Conservation (phyloP, 1,140 invertebrate genomes). For the Drosophila sucinea region DNA sequence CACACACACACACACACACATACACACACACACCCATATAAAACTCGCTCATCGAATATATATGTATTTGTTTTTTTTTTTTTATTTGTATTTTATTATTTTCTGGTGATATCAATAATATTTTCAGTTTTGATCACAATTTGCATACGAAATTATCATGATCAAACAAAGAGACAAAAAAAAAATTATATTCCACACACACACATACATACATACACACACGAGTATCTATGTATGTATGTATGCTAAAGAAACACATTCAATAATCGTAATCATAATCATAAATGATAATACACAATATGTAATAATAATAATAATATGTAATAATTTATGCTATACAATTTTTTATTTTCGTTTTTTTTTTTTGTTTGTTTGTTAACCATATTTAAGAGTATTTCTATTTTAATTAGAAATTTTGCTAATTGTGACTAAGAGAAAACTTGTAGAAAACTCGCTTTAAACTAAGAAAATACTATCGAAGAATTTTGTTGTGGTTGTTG, state of each 20-base stretch:
- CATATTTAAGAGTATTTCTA: slow-evolving; percentile 21
- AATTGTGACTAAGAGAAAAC: slow-evolving; percentile 70
- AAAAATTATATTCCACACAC: slow-evolving; percentile 30
- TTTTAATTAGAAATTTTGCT: slow-evolving; percentile 66
- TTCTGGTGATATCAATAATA: slow-evolving; percentile 67
- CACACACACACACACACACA: slow-evolving; percentile 24
- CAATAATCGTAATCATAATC: slow-evolving; percentile 25
- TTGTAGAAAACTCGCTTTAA: slow-evolving; percentile 42
- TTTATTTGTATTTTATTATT: slow-evolving; percentile 13
- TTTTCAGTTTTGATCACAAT: slow-evolving; percentile 58
- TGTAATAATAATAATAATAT: slow-evolving; percentile 37
- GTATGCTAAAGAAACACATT: slow-evolving; percentile 14
- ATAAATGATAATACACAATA: slow-evolving; percentile 21
- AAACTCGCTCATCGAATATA: slow-evolving; percentile 69
- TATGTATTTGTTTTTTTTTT: slow-evolving; percentile 43
- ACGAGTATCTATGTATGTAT: slow-evolving; percentile 11
- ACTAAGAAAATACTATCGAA: slow-evolving; percentile 53
- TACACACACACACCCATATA: slow-evolving; percentile 43
- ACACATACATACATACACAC: no score
- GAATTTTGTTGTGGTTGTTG: not conserved
- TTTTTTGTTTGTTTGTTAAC: slow-evolving; percentile 18
- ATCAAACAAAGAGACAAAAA: slow-evolving; percentile 19
- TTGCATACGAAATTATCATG: slow-evolving; percentile 64
- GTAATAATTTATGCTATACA: slow-evolving; percentile 78
- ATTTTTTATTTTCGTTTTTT: slow-evolving; percentile 24